Base-by-base conservation (phyloP, 2,113 vertebrate genomes). In the Rousettus leschenaultii region DNA sequence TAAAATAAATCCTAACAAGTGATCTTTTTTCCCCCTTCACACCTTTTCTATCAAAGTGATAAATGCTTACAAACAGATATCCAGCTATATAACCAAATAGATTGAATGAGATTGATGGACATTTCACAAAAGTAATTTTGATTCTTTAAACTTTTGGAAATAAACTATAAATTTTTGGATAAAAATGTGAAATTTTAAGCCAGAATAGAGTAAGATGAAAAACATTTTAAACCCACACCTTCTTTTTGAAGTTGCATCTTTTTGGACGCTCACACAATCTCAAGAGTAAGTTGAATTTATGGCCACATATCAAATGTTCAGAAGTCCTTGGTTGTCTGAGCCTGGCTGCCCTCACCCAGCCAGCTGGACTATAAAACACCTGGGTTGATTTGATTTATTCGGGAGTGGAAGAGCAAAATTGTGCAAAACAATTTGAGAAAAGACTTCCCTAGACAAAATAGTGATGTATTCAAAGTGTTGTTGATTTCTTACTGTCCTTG, bases 41-140 rank as follows among this genome's bases (percentile, higher is more conserved):
- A 66, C n/a, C 18, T 97, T 96, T 86, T 82, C 89, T 97, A 94
- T 96, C 97, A 94, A 97, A 97, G n/a, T 97, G 95, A 97, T 94
- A 94, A 91, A 97, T 97, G 91, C 73, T 94, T 93, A 86, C 73
- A 94, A 93, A 89, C 43, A 88, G 51, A 94, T 91, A 95, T 38
- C 70, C 40, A 96, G 86, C 74, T 75, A 55, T 2, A 80, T 92
- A 95, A 91, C 66, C 43, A 43, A 95, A 78, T 35, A 91, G 85
- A 86, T 80, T 91, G 89, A 95, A 85, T 45, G 33, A 43, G 9
- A 53, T 55, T 35, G 48, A 82, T 86, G 16, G 73, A 79, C 35
- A 78, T 65, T 97, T 77, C 66, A 73, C 14, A 88, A 43, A 28
- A 84, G 68, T 94, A 66, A 91, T 89, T 96, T 79, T 95, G 55